These are phyloP conservation scores for Oscheius myriophilus DNA, from an alignment of 2,888 invertebrate genomes.

Conservation along the genomic window DNA sequence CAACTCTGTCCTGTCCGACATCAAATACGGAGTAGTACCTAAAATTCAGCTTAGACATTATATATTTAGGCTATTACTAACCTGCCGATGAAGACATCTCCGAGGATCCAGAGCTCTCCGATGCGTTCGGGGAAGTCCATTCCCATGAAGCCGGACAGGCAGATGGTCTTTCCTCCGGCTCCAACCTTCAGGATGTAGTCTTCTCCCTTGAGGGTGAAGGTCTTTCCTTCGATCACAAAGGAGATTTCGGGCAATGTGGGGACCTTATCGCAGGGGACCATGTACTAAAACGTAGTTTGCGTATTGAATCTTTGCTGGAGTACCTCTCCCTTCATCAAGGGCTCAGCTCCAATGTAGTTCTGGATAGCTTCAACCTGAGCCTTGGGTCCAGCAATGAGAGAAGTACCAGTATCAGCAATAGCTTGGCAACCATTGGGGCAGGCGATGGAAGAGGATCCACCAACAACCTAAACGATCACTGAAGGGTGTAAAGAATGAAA, in stretches of 20 bases:
- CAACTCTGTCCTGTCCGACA: slow-evolving; percentile 64
- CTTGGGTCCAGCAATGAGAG: slow-evolving; percentile 89
- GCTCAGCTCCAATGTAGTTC: slow-evolving; percentile 77
- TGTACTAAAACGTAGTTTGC: slow-evolving; percentile 71
- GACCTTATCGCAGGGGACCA: slow-evolving; percentile 84
- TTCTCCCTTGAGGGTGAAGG: slow-evolving; percentile 79
- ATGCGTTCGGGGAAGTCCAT: slow-evolving; percentile 92
- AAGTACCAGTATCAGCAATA: slow-evolving; percentile 95
- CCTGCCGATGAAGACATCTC: slow-evolving; percentile 87
- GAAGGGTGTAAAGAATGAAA: neutral
- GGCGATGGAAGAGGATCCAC: slow-evolving; percentile 41
- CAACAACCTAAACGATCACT: slow-evolving; percentile 26
- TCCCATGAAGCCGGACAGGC: slow-evolving; percentile 95
- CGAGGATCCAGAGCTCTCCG: slow-evolving; percentile 92
- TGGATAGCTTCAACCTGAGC: slow-evolving; percentile 81
- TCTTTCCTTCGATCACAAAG: slow-evolving; percentile 82
- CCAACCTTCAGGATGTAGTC: slow-evolving; percentile 87
- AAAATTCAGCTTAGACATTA: neutral
- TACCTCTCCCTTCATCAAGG: slow-evolving; percentile 69
- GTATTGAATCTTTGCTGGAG: neutral
- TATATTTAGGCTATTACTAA: slow-evolving; percentile 8
- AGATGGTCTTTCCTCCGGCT: slow-evolving; percentile 86
- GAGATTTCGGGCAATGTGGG: slow-evolving; percentile 83
- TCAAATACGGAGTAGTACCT: slow-evolving; percentile 70
- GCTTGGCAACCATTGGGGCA: slow-evolving; percentile 83